Percentiles rank a stretch among this genome's conserved stretches.
phyloP scores from a whole-genome alignment of 2,113 vertebrate genomes.

The Elaphurus davidianus region DNA sequence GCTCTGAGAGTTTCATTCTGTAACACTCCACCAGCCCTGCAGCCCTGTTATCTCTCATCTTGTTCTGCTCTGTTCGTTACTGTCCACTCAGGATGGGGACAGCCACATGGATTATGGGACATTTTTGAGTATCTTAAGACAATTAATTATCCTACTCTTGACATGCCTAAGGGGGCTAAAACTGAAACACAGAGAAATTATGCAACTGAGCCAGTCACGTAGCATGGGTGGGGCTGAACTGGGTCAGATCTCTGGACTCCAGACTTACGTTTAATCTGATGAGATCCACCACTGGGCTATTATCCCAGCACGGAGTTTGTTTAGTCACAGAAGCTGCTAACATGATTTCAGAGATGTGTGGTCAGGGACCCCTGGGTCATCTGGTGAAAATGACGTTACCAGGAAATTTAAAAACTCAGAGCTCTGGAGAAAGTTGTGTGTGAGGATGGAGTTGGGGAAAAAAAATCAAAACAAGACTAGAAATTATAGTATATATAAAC shows the following conservation, averaged over 20 bases:
- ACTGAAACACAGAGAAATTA: slow-evolving; percentile 47
- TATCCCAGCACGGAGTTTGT: slow-evolving; percentile 56
- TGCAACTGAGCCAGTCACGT: slow-evolving; percentile 56
- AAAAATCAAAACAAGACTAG: slow-evolving; percentile 16
- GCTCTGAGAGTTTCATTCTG: neutral
- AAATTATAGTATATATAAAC: neutral
- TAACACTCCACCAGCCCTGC: neutral
- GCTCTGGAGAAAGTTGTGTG: slow-evolving; percentile 59
- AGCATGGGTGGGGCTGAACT: neutral
- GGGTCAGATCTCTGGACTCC: slow-evolving; percentile 56
- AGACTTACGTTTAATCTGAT: slow-evolving; percentile 43
- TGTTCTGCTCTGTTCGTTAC: neutral
- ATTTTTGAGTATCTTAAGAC: neutral
- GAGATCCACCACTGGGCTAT: slow-evolving; percentile 6
- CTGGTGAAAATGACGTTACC: slow-evolving; percentile 57
- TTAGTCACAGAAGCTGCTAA: slow-evolving; percentile 65
- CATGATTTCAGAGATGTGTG: slow-evolving; percentile 67
- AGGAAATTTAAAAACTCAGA: slow-evolving; percentile 61
- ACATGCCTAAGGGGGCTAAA: slow-evolving; percentile 29
- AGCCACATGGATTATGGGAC: neutral
- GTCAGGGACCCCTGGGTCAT: slow-evolving; percentile 52
- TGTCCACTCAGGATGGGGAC: neutral
- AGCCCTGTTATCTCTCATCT: neutral
- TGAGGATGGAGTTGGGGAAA: neutral
- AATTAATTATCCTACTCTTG: slow-evolving; percentile 16